Conservation (phyloP, 1,140 invertebrate species). For the Proctacanthus coquilletti region DNA sequence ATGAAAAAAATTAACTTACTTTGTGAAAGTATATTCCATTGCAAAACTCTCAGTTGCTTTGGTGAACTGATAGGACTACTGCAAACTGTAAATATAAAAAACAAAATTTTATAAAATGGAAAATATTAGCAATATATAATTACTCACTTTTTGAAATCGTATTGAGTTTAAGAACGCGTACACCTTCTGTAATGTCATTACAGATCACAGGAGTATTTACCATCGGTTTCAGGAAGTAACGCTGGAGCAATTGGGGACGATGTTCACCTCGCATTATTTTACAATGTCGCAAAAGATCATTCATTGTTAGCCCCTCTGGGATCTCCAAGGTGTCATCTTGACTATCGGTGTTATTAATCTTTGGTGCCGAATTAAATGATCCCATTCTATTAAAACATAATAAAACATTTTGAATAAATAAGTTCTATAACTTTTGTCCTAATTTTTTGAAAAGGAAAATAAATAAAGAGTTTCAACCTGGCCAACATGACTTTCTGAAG, state of each 20-base stretch:
- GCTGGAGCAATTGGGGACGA: slow-evolving; percentile 15
- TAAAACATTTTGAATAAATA: too few species aligned
- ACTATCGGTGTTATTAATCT: slow-evolving; percentile 45
- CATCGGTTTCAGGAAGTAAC: slow-evolving; percentile 18
- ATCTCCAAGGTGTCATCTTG: slow-evolving; percentile 44
- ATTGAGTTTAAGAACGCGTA: slow-evolving; percentile 32
- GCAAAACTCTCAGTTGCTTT: slow-evolving; percentile 42
- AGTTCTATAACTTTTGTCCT: too few species aligned
- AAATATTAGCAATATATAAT: not conserved
- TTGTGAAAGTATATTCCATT: slow-evolving; percentile 65
- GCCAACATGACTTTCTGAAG: slow-evolving; percentile 26
- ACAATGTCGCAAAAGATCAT: slow-evolving; percentile 38
- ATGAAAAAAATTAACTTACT: slow-evolving; percentile 42
- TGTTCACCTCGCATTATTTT: slow-evolving; percentile 20
- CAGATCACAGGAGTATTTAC: slow-evolving; percentile 3
- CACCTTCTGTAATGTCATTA: slow-evolving; percentile 22
- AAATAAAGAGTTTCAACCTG: slow-evolving; percentile 18
- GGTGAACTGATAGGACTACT: slow-evolving; percentile 21
- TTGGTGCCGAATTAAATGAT: slow-evolving; percentile 51
- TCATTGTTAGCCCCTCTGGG: slow-evolving; percentile 32
- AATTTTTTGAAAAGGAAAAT: too few species aligned
- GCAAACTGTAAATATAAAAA: slow-evolving; percentile 25
- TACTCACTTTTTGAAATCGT: slow-evolving; percentile 29
- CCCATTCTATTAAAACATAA: slow-evolving; percentile 55
- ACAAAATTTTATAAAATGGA: slow-evolving; percentile 9